A percentile compares a stretch with the other conserved stretches of the same genome.
phyloP scores from a whole-genome alignment of 2,888 invertebrate genomes.

The Zaprionus lineosus region DNA sequence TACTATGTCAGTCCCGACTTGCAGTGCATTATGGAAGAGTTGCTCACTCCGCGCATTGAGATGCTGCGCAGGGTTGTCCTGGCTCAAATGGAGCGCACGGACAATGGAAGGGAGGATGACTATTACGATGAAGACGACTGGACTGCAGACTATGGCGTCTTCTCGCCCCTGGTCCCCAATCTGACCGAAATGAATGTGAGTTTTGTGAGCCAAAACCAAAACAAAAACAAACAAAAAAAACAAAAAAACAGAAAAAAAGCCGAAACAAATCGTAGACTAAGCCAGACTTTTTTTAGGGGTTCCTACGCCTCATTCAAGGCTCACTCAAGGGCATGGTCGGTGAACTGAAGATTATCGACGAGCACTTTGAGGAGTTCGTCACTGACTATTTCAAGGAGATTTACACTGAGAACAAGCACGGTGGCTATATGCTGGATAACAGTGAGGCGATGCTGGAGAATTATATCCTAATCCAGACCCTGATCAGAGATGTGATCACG shows the following conservation, averaged over 20 bases:
- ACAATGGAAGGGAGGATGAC: neutral
- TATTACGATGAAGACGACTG: constrained; percentile 23
- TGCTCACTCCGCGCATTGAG: constrained; percentile 31
- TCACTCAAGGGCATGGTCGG: constrained; percentile 15
- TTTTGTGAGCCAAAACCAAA: neutral
- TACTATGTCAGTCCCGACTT: constrained; percentile 7
- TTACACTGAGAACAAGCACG: neutral
- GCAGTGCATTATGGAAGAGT: constrained; percentile 19
- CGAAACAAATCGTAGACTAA: no score
- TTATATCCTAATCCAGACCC: constrained; percentile 12
- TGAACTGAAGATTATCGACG: constrained; percentile 12
- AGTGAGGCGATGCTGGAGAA: neutral
- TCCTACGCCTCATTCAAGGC: constrained; percentile 8
- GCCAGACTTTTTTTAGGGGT: constrained; percentile 6
- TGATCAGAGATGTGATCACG: constrained; percentile 32
- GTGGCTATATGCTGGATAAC: no score
- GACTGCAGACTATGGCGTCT: constrained; percentile 46
- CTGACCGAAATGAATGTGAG: constrained; percentile 52
- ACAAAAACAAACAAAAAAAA: no score
- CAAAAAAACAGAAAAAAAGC: no score
- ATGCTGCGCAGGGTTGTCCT: constrained; percentile 13
- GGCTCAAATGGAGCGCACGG: constrained; percentile 18
- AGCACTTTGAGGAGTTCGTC: constrained; percentile 6
- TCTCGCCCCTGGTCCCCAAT: constrained; percentile 19
- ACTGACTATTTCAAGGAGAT: neutral